These are phyloP conservation scores for Cryptotis parvus DNA, from an alignment of 2,113 vertebrate genomes.

Conservation along the genomic window DNA sequence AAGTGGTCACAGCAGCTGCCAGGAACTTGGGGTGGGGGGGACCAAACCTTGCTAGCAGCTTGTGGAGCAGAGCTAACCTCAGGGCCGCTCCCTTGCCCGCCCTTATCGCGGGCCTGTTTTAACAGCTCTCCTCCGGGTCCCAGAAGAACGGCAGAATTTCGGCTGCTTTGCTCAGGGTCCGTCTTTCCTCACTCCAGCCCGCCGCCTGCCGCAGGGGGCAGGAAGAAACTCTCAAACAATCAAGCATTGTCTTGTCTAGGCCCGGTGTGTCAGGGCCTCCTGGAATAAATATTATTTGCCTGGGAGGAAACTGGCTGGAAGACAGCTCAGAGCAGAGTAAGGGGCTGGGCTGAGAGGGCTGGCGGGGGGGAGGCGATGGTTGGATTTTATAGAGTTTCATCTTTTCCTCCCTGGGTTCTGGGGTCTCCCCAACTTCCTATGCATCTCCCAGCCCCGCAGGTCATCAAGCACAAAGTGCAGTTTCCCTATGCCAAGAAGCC, in stretches of 20 bases:
- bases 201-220: slow-evolving; percentile 62
- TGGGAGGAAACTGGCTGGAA: slow-evolving; percentile 77
- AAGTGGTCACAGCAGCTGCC: slow-evolving; percentile 79
- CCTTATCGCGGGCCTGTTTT: slow-evolving; percentile 75
- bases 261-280: slow-evolving; percentile 77
- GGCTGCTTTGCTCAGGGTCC: too few relatives aligned
- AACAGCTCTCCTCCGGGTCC: slow-evolving; percentile 69
- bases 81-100: background rate
- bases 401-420: slow-evolving; percentile 75
- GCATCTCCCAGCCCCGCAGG: background rate
- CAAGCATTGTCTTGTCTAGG: slow-evolving; percentile 84
- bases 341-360: too few relatives aligned
- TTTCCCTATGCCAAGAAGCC: slow-evolving; percentile 65
- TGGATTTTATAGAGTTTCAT: slow-evolving; percentile 80
- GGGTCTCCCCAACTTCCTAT: background rate
- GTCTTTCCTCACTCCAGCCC: slow-evolving; percentile 21
- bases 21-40: slow-evolving; percentile 68
- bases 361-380: slow-evolving; percentile 32
- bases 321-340: slow-evolving; percentile 64
- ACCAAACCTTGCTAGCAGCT: slow-evolving; percentile 61
- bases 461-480: slow-evolving; percentile 61
- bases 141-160: background rate
- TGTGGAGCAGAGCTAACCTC: slow-evolving; percentile 17
- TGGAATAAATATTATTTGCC: slow-evolving; percentile 82
- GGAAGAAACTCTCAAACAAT: slow-evolving; percentile 87